These are phyloP conservation scores for Mesembrinibis cayennensis DNA, from an alignment of 2,113 vertebrate genomes.

Conservation along the genomic window DNA sequence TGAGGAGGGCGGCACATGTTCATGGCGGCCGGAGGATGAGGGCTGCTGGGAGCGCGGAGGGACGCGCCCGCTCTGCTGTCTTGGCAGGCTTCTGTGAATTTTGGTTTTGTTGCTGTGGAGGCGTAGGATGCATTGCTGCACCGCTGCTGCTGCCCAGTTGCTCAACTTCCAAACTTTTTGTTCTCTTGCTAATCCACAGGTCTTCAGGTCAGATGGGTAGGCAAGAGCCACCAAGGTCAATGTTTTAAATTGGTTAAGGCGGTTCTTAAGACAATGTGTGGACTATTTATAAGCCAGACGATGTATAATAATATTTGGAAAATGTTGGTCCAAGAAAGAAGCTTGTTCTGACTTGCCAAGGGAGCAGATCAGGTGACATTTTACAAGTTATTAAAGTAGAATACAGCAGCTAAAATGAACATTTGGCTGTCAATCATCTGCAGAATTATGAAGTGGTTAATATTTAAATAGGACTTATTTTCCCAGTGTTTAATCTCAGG, in stretches of 20 bases:
- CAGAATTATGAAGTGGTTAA: background rate
- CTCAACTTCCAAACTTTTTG: fast-evolving
- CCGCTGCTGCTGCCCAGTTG: background rate
- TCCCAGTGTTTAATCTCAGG: background rate
- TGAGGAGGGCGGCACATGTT: background rate
- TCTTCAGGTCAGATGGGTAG: background rate
- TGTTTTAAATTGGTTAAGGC: background rate
- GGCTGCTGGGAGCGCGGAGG: background rate
- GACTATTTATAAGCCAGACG: background rate
- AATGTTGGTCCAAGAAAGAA: background rate
- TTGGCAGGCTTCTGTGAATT: fast-evolving
- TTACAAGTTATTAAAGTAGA: background rate
- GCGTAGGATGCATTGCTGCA: fast-evolving
- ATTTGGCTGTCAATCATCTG: background rate
- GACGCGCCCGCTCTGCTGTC: background rate
- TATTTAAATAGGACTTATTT: slow-evolving; percentile 30
- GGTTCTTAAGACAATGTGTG: background rate
- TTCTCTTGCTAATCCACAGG: background rate
- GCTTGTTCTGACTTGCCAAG: background rate
- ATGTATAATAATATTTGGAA: background rate
- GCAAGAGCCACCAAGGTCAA: background rate
- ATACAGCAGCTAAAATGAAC: background rate
- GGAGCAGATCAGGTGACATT: background rate
- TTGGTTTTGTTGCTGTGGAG: fast-evolving
- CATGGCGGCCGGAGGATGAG: too few relatives aligned